Percentiles rank a stretch among this genome's conserved stretches.
These are phyloP conservation scores for Mionectes macconnelli DNA, from an alignment of 2,113 vertebrate genomes.

Conservation along the genomic window DNA sequence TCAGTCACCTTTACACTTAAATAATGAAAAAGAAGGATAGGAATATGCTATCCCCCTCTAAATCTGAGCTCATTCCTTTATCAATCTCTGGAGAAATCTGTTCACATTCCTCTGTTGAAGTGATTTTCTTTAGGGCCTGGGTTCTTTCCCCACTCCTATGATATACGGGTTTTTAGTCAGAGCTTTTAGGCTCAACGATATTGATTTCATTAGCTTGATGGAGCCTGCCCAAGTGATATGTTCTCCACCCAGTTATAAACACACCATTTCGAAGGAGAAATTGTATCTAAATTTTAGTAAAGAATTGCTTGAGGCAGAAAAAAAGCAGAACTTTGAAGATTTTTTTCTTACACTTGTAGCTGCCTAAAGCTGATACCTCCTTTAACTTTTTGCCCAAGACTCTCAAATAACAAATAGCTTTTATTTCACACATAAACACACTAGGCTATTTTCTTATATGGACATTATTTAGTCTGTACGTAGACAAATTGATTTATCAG, in stretches of 20 bases:
- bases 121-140: neutral
- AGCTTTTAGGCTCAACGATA: conserved; percentile 9
- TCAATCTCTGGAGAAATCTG: neutral
- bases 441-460: neutral
- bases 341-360: neutral
- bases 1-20: neutral
- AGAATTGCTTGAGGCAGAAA: neutral
- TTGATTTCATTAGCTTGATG: neutral
- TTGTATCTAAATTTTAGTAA: neutral
- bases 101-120: neutral
- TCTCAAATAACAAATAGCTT: neutral
- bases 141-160: neutral
- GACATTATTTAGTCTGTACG: neutral
- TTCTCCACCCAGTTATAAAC: neutral
- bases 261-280: neutral
- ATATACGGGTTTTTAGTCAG: neutral
- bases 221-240: neutral
- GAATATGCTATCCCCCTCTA: accelerated
- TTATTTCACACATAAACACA: neutral
- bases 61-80: neutral
- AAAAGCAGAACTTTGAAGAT: neutral
- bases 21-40: neutral
- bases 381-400: neutral
- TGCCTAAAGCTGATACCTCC: neutral
- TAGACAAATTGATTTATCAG: neutral